Evolutionary conservation across 2,888 invertebrate species (phyloP).

Genomic region (Microchrysa polita): DNA sequence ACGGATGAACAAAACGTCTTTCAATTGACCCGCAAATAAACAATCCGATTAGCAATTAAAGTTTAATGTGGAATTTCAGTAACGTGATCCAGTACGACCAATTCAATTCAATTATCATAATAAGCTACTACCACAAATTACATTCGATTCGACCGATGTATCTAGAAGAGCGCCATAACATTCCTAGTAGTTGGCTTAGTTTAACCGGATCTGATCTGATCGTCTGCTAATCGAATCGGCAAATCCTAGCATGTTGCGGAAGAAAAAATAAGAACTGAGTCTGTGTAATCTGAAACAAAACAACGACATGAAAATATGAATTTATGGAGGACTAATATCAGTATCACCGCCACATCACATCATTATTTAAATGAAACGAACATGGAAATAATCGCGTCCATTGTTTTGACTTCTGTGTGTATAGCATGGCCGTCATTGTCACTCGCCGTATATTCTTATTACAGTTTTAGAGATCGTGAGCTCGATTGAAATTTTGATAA

Average conservation of each 20-base stretch:
- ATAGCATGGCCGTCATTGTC: too few relatives aligned
- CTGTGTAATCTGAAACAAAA: background rate
- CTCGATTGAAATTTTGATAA: too few relatives aligned
- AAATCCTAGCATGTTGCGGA: background rate
- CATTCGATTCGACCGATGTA: background rate
- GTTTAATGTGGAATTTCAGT: slow-evolving; percentile 41
- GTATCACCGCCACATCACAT: too few relatives aligned
- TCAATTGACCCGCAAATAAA: background rate
- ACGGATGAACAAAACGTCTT: background rate
- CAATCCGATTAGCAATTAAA: slow-evolving; percentile 37
- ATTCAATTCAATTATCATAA: slow-evolving; percentile 40
- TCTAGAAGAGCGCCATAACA: too few relatives aligned
- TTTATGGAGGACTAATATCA: slow-evolving; percentile 27
- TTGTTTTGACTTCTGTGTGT: slow-evolving; percentile 3
- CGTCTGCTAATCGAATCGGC: background rate
- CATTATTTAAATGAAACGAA: background rate
- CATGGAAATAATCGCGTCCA: background rate
- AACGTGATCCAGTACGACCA: slow-evolving; percentile 39
- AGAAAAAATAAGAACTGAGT: too few relatives aligned
- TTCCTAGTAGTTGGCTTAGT: slow-evolving; percentile 28
- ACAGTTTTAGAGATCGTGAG: too few relatives aligned
- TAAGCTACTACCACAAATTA: slow-evolving; percentile 41
- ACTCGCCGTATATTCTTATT: too few relatives aligned
- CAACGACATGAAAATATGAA: background rate
- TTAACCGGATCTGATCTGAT: slow-evolving; percentile 39